A percentile compares a stretch with the other conserved stretches of the same genome.
Evolutionary conservation across 2,113 vertebrate species (phyloP).

Genomic region (Nerophis ophidion): DNA sequence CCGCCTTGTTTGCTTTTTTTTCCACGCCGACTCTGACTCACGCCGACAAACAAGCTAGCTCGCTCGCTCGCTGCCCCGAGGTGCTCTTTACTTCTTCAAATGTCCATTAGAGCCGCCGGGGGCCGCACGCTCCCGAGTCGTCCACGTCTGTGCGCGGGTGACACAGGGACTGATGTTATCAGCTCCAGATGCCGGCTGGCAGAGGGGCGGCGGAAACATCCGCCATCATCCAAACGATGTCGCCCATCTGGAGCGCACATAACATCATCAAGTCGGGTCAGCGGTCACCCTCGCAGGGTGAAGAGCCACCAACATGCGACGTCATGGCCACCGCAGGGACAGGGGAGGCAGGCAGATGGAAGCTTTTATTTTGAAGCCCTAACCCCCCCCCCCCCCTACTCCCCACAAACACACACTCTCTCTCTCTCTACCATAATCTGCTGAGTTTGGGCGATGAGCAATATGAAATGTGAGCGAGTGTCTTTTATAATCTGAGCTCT

Average conservation of each 20-base stretch:
- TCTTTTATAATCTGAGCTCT: constrained; percentile 31
- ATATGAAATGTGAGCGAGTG: constrained; percentile 36
- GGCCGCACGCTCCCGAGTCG: constrained; percentile 16
- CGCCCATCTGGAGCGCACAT: constrained; percentile 63
- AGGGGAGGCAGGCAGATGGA: constrained; percentile 17
- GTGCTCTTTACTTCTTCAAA: constrained; percentile 29
- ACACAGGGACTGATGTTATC: constrained; percentile 33
- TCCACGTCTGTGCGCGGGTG: constrained; percentile 1
- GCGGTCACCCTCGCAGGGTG: constrained; percentile 34
- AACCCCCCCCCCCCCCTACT: neutral
- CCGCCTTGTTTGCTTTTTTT: neutral
- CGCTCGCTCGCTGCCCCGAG: constrained; percentile 37
- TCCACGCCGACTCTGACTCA: constrained; percentile 45
- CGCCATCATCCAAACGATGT: constrained; percentile 39
- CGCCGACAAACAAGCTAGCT: constrained; percentile 51
- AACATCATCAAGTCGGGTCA: constrained; percentile 62
- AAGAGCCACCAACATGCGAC: constrained; percentile 43
- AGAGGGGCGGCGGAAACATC: constrained; percentile 30
- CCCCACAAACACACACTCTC: neutral
- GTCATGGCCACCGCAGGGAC: constrained; percentile 28
- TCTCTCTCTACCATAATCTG: neutral
- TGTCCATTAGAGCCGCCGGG: constrained; percentile 18
- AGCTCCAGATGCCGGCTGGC: constrained; percentile 48
- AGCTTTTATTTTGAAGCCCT: constrained; percentile 6
- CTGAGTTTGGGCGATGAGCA: constrained; percentile 9